Evolutionary conservation across 2,113 vertebrate species (phyloP).

Genomic region (Hypomesus transpacificus): DNA sequence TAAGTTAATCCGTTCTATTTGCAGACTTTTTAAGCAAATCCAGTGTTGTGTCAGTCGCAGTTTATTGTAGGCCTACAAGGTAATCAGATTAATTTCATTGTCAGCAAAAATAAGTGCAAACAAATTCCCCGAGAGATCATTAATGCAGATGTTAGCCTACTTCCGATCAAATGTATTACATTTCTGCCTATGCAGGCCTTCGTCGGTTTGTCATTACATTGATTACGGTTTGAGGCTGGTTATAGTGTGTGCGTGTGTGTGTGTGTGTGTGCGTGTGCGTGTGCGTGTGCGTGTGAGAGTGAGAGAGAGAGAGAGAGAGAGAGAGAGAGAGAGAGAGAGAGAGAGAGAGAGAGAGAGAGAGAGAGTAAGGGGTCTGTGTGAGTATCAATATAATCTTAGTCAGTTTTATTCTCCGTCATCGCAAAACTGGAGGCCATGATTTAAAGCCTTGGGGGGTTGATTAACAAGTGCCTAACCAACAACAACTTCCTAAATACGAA

Average conservation of each 20-base stretch:
- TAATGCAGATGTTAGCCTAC: conserved; percentile 8
- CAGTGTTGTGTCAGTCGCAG: conserved; percentile 53
- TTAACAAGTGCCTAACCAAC: no score
- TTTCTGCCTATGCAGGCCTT: no score
- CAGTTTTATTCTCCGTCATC: no score
- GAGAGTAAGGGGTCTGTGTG: no score
- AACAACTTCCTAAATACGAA: no score
- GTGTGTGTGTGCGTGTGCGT: neutral
- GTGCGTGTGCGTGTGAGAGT: neutral
- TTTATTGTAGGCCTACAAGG: conserved; percentile 71
- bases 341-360: no score
- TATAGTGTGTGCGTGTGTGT: neutral
- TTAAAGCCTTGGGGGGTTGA: no score
- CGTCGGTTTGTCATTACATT: neutral
- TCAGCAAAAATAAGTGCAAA: conserved; percentile 64
- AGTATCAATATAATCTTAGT: no score
- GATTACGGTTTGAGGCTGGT: neutral
- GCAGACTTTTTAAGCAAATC: conserved; percentile 56
- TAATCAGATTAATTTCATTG: conserved; percentile 87
- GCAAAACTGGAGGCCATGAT: no score
- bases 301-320: no score
- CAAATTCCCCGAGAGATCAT: conserved; percentile 20
- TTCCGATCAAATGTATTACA: neutral
- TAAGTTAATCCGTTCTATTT: conserved; percentile 86
- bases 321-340: no score